Base-by-base conservation (phyloP, 2,113 vertebrate species). In the Sarotherodon lohbergeri region DNA sequence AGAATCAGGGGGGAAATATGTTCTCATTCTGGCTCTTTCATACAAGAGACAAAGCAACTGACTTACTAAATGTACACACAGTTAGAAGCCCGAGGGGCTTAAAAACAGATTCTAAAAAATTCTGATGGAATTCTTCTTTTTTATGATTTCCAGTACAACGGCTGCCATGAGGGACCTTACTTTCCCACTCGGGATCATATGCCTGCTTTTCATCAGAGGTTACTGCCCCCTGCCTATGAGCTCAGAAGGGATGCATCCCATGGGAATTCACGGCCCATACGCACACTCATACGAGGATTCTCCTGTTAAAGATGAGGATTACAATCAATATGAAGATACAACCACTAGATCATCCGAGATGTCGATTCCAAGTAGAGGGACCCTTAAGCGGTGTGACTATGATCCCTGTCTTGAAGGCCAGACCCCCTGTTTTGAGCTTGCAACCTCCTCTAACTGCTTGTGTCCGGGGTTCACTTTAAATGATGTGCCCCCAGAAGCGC, bases 331-430 rank as follows among this genome's bases (percentile, higher is more conserved):
- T 1, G 88, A 93, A 0, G 66, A 86, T 1, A 2, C 6, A 2
- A 39, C 24, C 7, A 1, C 78, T 2, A 1, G 1, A 4, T 1
- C 4, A 12, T 22, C 39, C 2, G 1, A 2, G 0, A 16, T 1
- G 1, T 2, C 0, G 4, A 2, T 73, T 48, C 19, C 68, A 41
- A 0, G 3, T 2, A 1, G 1, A 4, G 2, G 13, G 3, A 8
- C 2, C 2, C 1, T 1, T 5, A 1, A 50, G 17, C 39, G 0
- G 3, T 97, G 97, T 17, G 12, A 93, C 46, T 96, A 96, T 34
- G 41, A 96, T 29, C 16, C 48, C 36, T 97, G 97, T 19, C 41
- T 56, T 1, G 95, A 97, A 41, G 16, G 27, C 48, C 93, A 96
- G 88, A 27, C 3, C 2, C 41, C 94, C 9, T 97, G 97, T 56